These are phyloP conservation scores for Macrotrachela quadricornifera DNA, from an alignment of 1,140 invertebrate genomes.

Conservation along the genomic window DNA sequence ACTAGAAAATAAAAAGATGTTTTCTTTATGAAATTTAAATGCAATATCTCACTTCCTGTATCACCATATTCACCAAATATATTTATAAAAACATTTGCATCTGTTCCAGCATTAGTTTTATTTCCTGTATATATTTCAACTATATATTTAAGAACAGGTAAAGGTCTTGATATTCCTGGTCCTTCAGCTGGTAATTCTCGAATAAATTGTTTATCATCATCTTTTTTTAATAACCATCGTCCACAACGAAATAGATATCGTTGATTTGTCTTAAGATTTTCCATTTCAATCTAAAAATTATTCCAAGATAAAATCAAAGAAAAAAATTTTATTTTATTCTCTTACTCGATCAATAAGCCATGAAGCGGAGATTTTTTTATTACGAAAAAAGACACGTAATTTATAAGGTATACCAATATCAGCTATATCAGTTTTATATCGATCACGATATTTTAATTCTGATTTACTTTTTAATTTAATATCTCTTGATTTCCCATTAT, in stretches of 20 bases:
- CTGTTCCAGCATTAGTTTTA: conserved; percentile 19
- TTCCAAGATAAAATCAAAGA: no score
- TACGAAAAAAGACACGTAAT: no score
- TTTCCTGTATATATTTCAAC: conserved; percentile 24
- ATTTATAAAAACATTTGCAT: conserved; percentile 24
- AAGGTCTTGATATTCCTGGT: conserved; percentile 13
- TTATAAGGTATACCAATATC: no score
- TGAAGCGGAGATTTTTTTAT: no score
- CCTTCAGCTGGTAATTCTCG: conserved; percentile 27
- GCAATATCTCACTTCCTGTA: conserved; percentile 18
- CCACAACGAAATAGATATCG: conserved; percentile 23
- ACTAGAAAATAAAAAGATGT: neutral
- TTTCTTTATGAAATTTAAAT: neutral
- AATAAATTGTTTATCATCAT: conserved; percentile 24
- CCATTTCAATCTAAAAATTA: conserved; percentile 28
- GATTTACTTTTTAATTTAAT: no score
- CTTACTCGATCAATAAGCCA: no score
- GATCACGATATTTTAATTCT: no score
- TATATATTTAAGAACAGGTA: conserved; percentile 18
- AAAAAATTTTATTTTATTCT: no score
- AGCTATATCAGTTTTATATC: no score
- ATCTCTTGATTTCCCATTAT: no score
- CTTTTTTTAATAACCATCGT: conserved; percentile 25
- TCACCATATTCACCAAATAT: conserved; percentile 25
- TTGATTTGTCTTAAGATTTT: conserved; percentile 20